These are phyloP conservation scores for Crotalus helleri DNA, from an alignment of 2,113 vertebrate species.

Conservation along the genomic window DNA sequence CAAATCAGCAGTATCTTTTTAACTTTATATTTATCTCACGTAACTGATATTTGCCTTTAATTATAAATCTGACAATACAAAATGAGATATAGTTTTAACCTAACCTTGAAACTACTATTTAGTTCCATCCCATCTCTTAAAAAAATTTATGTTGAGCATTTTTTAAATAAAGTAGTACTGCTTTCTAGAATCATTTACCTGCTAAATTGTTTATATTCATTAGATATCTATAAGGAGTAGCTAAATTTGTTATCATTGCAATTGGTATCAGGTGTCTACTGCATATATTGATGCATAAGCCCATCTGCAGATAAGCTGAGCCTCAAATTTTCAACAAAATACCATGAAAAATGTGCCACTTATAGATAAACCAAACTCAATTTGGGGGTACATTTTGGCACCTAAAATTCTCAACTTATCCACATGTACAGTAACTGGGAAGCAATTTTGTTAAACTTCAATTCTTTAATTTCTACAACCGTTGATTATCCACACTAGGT, in stretches of 20 bases:
- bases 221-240: background rate
- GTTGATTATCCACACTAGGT: background rate
- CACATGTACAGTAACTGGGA: background rate
- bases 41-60: background rate
- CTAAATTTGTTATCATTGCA: background rate
- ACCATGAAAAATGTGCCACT: background rate
- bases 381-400: background rate
- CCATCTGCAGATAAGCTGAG: background rate
- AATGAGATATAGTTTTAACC: slow-evolving; percentile 14
- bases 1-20: background rate
- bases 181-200: background rate
- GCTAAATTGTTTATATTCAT: background rate
- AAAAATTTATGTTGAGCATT: background rate
- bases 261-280: background rate
- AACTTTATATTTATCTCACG: background rate
- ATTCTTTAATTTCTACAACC: background rate
- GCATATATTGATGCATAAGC: background rate
- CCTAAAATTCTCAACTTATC: background rate
- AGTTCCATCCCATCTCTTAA: background rate
- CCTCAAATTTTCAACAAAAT: background rate
- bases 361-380: background rate
- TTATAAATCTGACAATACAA: slow-evolving; percentile 12
- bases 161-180: background rate
- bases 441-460: background rate
- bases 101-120: slow-evolving; percentile 1